Conservation (phyloP, 1,140 invertebrate species). For the Tetramorium alpestre region DNA sequence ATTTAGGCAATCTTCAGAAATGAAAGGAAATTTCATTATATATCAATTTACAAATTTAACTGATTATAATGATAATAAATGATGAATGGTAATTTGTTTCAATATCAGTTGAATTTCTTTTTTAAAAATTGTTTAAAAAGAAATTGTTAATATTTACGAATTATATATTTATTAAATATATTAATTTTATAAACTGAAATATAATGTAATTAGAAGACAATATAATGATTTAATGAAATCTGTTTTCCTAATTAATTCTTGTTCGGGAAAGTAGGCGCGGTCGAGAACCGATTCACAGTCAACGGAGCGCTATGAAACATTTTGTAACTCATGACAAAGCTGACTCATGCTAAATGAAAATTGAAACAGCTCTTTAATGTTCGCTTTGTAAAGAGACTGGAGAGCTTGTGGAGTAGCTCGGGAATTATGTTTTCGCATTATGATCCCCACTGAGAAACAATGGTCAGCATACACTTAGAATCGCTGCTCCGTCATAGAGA, state of each 20-base stretch:
- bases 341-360: slow-evolving; percentile 42
- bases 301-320: slow-evolving; percentile 52
- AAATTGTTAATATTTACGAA: not conserved
- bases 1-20: not conserved
- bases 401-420: not conserved
- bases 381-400: not conserved
- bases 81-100: not conserved
- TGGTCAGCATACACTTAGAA: slow-evolving; percentile 27
- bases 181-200: slow-evolving; percentile 17
- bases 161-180: slow-evolving; percentile 3
- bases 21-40: not conserved
- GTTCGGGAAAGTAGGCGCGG: not conserved
- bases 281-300: slow-evolving; percentile 14
- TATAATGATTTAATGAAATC: slow-evolving; percentile 21
- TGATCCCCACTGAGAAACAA: slow-evolving; percentile 45
- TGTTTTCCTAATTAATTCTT: slow-evolving; percentile 24
- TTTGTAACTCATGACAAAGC: slow-evolving; percentile 26
- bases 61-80: too few species aligned
- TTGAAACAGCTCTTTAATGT: slow-evolving; percentile 38
- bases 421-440: slow-evolving; percentile 64
- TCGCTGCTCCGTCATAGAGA: not conserved
- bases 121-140: not conserved
- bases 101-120: not conserved
- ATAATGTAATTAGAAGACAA: not conserved
- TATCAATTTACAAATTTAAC: not conserved